A percentile compares a stretch with the other conserved stretches of the same genome.
Evolutionary conservation across 2,888 invertebrate species (phyloP).

Genomic region (Tetranychus piercei): DNA sequence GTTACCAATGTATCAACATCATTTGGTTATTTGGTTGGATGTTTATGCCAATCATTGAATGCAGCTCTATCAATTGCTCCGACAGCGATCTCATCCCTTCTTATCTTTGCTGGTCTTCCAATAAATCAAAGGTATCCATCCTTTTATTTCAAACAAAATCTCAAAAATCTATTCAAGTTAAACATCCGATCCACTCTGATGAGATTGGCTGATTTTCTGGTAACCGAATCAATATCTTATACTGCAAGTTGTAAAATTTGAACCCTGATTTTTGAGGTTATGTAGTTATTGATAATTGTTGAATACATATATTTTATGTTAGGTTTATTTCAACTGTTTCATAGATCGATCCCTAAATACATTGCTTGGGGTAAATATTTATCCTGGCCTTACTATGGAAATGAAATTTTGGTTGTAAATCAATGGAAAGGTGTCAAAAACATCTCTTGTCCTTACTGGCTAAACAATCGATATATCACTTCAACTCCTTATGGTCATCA

Average conservation of each 20-base stretch:
- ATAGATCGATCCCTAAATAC: conserved; percentile 16
- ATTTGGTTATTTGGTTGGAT: conserved; percentile 71
- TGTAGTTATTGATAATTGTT: too few species aligned
- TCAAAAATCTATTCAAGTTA: too few species aligned
- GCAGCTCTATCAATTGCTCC: conserved; percentile 80
- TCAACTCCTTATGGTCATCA: neutral
- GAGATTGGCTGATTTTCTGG: too few species aligned
- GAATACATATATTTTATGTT: too few species aligned
- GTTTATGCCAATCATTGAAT: conserved; percentile 57
- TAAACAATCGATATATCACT: neutral
- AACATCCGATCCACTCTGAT: too few species aligned
- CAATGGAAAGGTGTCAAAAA: conserved; percentile 18
- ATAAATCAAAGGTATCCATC: conserved; percentile 41
- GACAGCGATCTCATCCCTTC: conserved; percentile 73
- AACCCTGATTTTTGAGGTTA: too few species aligned
- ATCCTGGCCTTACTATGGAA: conserved; percentile 20
- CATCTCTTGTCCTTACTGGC: conserved; percentile 12
- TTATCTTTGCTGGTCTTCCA: conserved; percentile 89
- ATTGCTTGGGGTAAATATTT: conserved; percentile 17
- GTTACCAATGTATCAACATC: neutral
- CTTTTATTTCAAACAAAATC: too few species aligned
- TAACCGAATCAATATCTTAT: too few species aligned
- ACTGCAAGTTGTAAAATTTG: too few species aligned
- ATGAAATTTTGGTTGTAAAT: conserved; percentile 19
- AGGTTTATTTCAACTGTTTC: too few species aligned